These are phyloP conservation scores for Microplitis deprimator DNA, from an alignment of 2,888 invertebrate genomes.

Conservation along the genomic window DNA sequence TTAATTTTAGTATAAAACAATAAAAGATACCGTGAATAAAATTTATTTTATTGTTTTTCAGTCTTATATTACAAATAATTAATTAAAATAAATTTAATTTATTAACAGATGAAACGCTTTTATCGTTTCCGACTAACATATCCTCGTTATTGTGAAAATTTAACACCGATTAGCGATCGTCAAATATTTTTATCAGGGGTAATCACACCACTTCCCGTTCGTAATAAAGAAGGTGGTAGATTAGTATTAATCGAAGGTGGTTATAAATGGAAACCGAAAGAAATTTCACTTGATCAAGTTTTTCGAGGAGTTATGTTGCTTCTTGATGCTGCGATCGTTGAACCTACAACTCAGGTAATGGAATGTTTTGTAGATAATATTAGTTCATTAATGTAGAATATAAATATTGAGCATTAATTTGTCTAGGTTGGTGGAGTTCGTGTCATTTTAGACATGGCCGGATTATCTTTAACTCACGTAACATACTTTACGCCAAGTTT, in stretches of 20 bases:
- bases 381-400: slow-evolving; percentile 12
- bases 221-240: slow-evolving; percentile 80
- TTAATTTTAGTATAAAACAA: too few relatives aligned
- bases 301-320: slow-evolving; percentile 81
- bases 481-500: slow-evolving; percentile 84
- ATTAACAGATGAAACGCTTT: slow-evolving; percentile 78
- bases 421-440: slow-evolving; percentile 78
- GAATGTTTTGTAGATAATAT: slow-evolving; percentile 6
- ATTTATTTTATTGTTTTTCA: slow-evolving; percentile 33
- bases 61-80: slow-evolving; percentile 20
- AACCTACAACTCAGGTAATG: slow-evolving; percentile 81
- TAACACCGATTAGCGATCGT: slow-evolving; percentile 78
- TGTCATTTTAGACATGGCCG: slow-evolving; percentile 84
- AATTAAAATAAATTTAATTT: not conserved
- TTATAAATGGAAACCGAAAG: slow-evolving; percentile 83
- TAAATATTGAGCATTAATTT: not conserved
- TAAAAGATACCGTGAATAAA: not conserved
- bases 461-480: slow-evolving; percentile 81
- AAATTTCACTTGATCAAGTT: slow-evolving; percentile 78
- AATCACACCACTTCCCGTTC: slow-evolving; percentile 79
- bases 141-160: slow-evolving; percentile 76
- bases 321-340: slow-evolving; percentile 83
- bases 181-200: slow-evolving; percentile 78
- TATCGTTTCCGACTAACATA: slow-evolving; percentile 80
- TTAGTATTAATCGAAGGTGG: slow-evolving; percentile 81